These are phyloP conservation scores for Coendou prehensilis DNA, from an alignment of 2,797 vertebrate species.

Conservation along the genomic window DNA sequence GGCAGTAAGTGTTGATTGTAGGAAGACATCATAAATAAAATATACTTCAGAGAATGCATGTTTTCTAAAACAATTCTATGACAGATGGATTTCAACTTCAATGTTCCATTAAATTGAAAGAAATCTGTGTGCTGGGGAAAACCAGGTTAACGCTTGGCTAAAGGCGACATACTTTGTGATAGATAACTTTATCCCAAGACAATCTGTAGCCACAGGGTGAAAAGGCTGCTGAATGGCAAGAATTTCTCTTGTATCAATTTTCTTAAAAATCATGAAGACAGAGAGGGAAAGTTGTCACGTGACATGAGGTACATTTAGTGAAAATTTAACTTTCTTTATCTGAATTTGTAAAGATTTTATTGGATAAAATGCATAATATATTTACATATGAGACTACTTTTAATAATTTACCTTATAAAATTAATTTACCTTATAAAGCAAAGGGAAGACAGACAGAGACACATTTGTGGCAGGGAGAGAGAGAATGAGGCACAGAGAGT, in stretches of 20 bases:
- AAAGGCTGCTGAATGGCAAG: not conserved
- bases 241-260: not conserved
- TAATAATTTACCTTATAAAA: not conserved
- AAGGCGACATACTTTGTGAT: not conserved
- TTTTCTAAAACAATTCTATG: not conserved
- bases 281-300: fast-evolving
- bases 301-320: not conserved
- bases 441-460: not conserved
- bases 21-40: not conserved
- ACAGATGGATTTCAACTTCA: not conserved
- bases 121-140: not conserved
- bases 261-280: not conserved
- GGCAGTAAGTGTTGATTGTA: not conserved
- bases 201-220: not conserved
- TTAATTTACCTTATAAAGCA: not conserved
- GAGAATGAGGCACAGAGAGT: not conserved
- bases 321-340: slow-evolving; percentile 19
- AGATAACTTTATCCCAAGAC: not conserved
- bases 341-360: not conserved
- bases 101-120: not conserved
- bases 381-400: not conserved
- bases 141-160: slow-evolving; percentile 2
- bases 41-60: not conserved
- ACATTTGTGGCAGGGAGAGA: not conserved
- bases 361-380: not conserved